Conservation (phyloP, 2,888 invertebrate species). For the Cremastinae sp. region DNA sequence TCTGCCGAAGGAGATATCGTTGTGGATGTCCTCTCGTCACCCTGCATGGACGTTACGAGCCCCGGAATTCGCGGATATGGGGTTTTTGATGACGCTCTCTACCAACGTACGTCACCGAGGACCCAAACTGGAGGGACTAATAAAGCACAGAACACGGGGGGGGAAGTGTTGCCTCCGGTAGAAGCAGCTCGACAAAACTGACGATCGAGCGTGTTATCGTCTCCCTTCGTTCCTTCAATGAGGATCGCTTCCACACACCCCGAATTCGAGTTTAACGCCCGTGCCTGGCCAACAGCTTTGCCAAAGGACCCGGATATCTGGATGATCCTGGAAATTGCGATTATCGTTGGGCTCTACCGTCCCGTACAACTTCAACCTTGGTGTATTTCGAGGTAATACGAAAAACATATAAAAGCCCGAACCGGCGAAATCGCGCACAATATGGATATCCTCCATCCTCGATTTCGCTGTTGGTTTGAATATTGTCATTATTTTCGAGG, state of each 20-base stretch:
- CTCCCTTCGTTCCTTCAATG: background rate
- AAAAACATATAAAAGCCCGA: conserved; percentile 9
- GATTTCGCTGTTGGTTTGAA: background rate
- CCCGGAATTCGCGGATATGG: conserved; percentile 60
- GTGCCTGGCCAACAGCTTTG: too few species aligned
- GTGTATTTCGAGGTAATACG: conserved; percentile 18
- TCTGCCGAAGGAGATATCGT: conserved; percentile 43
- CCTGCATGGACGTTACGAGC: conserved; percentile 61
- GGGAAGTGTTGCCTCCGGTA: conserved; percentile 43
- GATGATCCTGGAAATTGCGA: conserved; percentile 42
- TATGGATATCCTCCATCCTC: background rate
- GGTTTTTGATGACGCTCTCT: conserved; percentile 56
- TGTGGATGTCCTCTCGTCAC: conserved; percentile 45
- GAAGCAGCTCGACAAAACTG: conserved; percentile 9
- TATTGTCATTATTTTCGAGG: background rate
- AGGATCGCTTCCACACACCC: background rate
- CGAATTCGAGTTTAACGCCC: too few species aligned
- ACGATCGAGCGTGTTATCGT: conserved; percentile 49
- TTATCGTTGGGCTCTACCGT: conserved; percentile 26
- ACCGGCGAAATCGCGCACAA: conserved; percentile 5
- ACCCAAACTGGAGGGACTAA: conserved; percentile 8
- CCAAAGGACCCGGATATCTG: conserved; percentile 11
- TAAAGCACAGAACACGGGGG: conserved; percentile 18
- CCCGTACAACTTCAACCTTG: background rate
- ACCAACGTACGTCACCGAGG: conserved; percentile 27